phyloP scores from a whole-genome alignment of 2,113 vertebrate genomes.

The Leucosticte australis region DNA sequence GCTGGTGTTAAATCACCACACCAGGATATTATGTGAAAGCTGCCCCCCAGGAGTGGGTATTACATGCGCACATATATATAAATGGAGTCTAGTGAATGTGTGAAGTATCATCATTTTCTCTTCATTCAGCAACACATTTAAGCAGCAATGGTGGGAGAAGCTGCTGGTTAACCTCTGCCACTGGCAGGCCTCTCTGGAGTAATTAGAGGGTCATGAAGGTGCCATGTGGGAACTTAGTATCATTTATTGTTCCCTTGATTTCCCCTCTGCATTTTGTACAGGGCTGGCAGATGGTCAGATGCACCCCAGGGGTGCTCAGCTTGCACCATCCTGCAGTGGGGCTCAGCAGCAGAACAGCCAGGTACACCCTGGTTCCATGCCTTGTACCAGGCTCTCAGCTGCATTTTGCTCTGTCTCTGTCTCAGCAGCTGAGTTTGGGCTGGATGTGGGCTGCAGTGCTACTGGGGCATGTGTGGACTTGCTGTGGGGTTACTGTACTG shows the following conservation, averaged over 20 bases:
- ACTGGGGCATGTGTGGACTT: not conserved
- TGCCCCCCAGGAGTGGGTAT: not conserved
- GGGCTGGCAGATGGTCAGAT: not conserved
- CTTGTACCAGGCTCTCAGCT: too few relatives aligned
- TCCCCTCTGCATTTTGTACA: rapidly evolving
- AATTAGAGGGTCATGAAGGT: not conserved
- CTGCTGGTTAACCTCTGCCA: not conserved
- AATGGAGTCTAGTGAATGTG: not conserved
- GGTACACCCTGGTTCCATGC: not conserved
- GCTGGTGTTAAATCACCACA: not conserved
- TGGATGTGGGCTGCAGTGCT: not conserved
- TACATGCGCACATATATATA: not conserved
- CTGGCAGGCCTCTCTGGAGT: not conserved
- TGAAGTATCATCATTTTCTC: rapidly evolving
- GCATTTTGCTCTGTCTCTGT: rapidly evolving
- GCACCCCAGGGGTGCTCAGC: rapidly evolving
- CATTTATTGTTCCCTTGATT: not conserved
- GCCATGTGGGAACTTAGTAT: not conserved
- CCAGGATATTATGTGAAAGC: not conserved
- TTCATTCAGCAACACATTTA: not conserved
- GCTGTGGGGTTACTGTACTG: not conserved
- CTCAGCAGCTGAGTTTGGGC: not conserved
- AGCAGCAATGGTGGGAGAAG: rapidly evolving
- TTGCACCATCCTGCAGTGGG: not conserved
- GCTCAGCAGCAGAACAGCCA: not conserved